phyloP scores from a whole-genome alignment of 2,888 invertebrate species.

The Cataglyphis rosenhaueri region DNA sequence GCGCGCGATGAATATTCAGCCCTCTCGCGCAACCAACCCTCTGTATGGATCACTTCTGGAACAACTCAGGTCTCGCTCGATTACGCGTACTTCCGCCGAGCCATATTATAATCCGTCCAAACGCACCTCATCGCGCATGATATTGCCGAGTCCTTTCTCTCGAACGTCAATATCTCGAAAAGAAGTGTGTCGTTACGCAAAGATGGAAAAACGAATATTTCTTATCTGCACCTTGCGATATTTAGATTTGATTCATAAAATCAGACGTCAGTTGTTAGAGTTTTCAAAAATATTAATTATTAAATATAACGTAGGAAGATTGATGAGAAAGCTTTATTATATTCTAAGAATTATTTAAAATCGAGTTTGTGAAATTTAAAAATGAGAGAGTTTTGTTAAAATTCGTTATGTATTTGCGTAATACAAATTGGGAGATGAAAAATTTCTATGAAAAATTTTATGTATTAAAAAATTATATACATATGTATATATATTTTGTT shows the following conservation, averaged over 20 bases:
- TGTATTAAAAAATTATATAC: background rate
- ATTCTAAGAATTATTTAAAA: conserved; percentile 1
- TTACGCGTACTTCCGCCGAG: conserved; percentile 34
- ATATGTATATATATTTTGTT: background rate
- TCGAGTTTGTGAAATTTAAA: conserved; percentile 1
- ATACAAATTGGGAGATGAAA: background rate
- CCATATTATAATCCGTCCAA: conserved; percentile 20
- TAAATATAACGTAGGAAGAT: background rate
- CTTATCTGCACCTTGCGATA: background rate
- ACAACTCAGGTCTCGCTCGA: conserved; percentile 49
- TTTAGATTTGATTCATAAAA: background rate
- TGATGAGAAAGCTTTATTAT: conserved; percentile 2
- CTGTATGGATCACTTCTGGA: conserved; percentile 54
- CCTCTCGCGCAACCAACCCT: conserved; percentile 30
- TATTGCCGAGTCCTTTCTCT: conserved; percentile 1
- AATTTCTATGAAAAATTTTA: background rate
- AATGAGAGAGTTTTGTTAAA: background rate
- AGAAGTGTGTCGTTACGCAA: background rate
- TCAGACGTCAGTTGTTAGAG: background rate
- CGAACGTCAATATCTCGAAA: background rate
- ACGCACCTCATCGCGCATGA: background rate
- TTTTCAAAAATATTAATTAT: background rate
- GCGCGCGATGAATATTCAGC: conserved; percentile 45
- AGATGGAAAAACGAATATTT: background rate
- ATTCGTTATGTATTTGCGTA: background rate